Evolutionary conservation across 2,113 vertebrate species (phyloP).

Genomic region (Gnathonemus echidnorhynchus): DNA sequence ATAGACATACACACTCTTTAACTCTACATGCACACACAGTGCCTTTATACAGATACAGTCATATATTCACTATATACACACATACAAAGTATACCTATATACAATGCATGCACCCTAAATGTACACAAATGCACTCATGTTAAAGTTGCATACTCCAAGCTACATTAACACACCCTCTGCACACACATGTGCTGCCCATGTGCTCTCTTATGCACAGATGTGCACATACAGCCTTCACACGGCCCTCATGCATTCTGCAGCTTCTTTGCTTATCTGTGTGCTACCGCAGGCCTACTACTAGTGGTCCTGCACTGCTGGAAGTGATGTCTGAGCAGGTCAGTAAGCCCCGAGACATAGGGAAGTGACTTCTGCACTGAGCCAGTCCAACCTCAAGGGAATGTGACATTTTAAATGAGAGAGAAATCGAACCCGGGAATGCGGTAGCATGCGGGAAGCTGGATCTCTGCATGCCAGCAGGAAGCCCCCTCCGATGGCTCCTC

Average conservation of each 20-base stretch:
- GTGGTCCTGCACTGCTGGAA: background rate
- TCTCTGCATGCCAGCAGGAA: background rate
- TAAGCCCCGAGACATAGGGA: background rate
- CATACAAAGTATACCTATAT: slow-evolving; percentile 8
- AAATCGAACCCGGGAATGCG: background rate
- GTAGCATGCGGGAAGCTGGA: background rate
- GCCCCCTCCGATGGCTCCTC: background rate
- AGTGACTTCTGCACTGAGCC: background rate
- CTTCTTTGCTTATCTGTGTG: background rate
- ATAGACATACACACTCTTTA: background rate
- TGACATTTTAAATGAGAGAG: background rate
- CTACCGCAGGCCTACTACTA: background rate
- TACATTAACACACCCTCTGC: background rate
- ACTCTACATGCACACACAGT: background rate
- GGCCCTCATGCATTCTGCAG: background rate
- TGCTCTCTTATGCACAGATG: background rate
- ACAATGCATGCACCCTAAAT: background rate
- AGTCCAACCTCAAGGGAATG: background rate
- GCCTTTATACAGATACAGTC: background rate
- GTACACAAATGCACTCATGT: background rate
- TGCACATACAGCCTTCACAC: background rate
- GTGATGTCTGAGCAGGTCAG: background rate
- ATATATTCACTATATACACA: background rate
- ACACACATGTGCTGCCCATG: background rate
- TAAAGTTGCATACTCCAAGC: background rate